Base-by-base conservation (phyloP, 2,888 invertebrate species). In the Portevinia maculata region DNA sequence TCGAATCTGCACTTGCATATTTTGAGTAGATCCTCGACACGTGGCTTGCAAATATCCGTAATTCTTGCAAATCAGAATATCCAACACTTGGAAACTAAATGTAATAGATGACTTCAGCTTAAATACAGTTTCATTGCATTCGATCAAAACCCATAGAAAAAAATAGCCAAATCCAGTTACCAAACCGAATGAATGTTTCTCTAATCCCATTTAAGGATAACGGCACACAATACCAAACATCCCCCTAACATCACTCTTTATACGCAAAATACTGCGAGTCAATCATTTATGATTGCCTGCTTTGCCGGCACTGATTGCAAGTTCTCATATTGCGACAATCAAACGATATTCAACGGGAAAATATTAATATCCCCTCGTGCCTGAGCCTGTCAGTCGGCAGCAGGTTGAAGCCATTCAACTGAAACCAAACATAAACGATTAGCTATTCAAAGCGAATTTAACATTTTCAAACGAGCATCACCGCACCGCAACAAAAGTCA, bases 271-370 rank as follows among this genome's bases (percentile, higher is more conserved):
- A 44, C 30, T 8, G 39, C 46, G 30, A 78, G 65, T 78, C 78
- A 78, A 78, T 83, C 71, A 75, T 75, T 64, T 70, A 64, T 64
- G 75, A 78, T 67, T 83, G 83, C 59, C 62, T 64, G 34, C 21
- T 64, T 64, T 41, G 55, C 85, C 69, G 34, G 34, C 37, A 21
- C n/a, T 39, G 44, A 50, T 44, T 70, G 41, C 79, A 84, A 85
- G 85, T 86, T 87, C 85, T 79, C 89, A 87, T 88, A 89, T 88
- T 89, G 86, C 85, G 84, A 84, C 86, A 86, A 87, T 89, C 89
- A 87, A 81, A 32, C 73, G 19, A 41, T 13, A 4, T 65, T 57
- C 32, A 59, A 44, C 44, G 19, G 84, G 76, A 76, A 46, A 64
- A 84, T 65, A 83, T 73, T 53, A 19, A 60, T 52, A 48, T 70